Evolutionary conservation across 2,113 vertebrate genomes (phyloP).

Genomic region (Leucosticte australis): DNA sequence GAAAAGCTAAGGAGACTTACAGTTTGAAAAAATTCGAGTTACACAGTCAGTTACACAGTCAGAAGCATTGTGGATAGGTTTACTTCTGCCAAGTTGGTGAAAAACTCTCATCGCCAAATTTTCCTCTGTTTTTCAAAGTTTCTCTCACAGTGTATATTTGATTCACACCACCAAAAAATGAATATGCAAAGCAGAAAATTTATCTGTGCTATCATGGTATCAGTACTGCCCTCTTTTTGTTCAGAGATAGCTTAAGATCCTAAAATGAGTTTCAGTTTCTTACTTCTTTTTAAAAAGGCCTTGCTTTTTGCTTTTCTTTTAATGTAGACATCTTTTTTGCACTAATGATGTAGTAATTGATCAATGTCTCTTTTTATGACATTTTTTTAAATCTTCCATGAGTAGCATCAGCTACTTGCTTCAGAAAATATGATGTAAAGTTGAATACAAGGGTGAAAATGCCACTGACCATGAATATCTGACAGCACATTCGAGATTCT

Average conservation of each 20-base stretch:
- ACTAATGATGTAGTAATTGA: background rate
- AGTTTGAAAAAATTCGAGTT: slow-evolving; percentile 46
- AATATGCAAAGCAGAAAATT: slow-evolving; percentile 56
- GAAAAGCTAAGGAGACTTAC: slow-evolving; percentile 40
- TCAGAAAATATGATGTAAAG: background rate
- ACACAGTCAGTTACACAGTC: background rate
- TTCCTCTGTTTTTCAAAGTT: slow-evolving; percentile 57
- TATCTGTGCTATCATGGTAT: slow-evolving; percentile 43
- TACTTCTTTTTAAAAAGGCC: background rate
- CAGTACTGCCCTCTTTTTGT: slow-evolving; percentile 34
- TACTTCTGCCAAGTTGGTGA: slow-evolving; percentile 30
- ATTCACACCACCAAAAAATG: slow-evolving; percentile 65
- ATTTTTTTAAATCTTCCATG: background rate
- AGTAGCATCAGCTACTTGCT: background rate
- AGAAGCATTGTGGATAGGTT: background rate
- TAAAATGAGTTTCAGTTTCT: background rate
- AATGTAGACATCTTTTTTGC: background rate
- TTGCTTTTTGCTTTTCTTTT: background rate
- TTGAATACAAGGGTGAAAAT: background rate
- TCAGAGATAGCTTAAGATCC: background rate
- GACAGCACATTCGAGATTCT: background rate
- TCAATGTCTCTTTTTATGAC: background rate
- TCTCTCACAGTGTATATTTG: slow-evolving; percentile 35
- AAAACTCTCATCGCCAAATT: slow-evolving; percentile 29
- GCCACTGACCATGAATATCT: background rate